These are phyloP conservation scores for Caranx ignobilis DNA, from an alignment of 2,113 vertebrate species.

Conservation along the genomic window DNA sequence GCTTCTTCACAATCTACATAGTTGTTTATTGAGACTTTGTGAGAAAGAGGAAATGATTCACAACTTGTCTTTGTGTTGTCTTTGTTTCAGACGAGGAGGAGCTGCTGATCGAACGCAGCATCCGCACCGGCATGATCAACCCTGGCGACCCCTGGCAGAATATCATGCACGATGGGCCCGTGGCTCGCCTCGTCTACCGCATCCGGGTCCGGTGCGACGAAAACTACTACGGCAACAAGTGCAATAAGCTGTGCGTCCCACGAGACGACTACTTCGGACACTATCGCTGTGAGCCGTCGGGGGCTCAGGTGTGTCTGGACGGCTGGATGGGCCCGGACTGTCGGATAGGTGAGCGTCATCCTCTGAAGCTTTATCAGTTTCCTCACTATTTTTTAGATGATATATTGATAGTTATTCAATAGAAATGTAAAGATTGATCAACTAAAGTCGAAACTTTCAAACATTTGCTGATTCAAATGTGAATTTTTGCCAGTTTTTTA, in stretches of 20 bases:
- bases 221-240: conserved; percentile 93
- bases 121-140: conserved; percentile 92
- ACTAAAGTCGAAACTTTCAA: too few species aligned
- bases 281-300: conserved; percentile 91
- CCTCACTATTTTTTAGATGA: too few species aligned
- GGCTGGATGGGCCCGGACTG: conserved; percentile 97
- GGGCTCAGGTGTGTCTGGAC: conserved; percentile 93
- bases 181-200: conserved; percentile 89
- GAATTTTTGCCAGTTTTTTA: too few species aligned
- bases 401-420: too few species aligned
- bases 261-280: conserved; percentile 96
- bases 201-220: conserved; percentile 92
- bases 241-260: conserved; percentile 95
- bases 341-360: conserved; percentile 85
- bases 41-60: too few species aligned
- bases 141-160: conserved; percentile 93
- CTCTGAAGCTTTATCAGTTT: too few species aligned
- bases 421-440: too few species aligned
- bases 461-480: too few species aligned
- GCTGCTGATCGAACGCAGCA: conserved; percentile 90
- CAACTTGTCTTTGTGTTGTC: neutral
- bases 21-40: too few species aligned
- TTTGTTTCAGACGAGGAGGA: conserved; percentile 80
- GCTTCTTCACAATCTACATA: too few species aligned
- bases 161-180: conserved; percentile 87